Conservation (phyloP, 1,140 invertebrate genomes). For the Lasioglossum baleicum region DNA sequence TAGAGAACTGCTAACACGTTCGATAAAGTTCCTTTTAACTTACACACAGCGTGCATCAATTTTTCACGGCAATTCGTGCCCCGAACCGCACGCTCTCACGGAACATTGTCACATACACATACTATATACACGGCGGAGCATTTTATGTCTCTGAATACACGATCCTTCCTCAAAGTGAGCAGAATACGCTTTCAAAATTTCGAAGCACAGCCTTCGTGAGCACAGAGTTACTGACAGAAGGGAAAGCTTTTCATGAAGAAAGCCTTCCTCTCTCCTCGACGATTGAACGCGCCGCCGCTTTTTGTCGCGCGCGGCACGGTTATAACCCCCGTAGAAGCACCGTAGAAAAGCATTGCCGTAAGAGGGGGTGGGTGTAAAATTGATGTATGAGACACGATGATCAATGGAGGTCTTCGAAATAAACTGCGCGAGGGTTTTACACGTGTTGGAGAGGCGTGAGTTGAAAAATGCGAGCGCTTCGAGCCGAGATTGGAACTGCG, state of each 20-base stretch:
- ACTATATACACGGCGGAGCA: not conserved
- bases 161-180: constrained; percentile 8
- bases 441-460: not conserved
- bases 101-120: not conserved
- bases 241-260: constrained; percentile 29
- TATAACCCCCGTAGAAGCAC: constrained; percentile 16
- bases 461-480: not conserved
- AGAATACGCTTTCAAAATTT: not conserved
- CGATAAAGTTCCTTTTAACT: no score
- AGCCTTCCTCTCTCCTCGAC: constrained; percentile 6
- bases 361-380: constrained; percentile 31
- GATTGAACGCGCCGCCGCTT: constrained; percentile 30
- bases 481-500: not conserved
- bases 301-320: constrained; percentile 20
- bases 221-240: not conserved
- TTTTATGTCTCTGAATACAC: not conserved
- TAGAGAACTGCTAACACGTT: no score
- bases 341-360: constrained; percentile 13
- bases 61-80: no score
- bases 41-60: no score
- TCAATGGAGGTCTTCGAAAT: constrained; percentile 39
- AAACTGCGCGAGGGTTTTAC: constrained; percentile 7
- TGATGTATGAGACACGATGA: constrained; percentile 36
- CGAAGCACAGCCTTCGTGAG: not conserved
- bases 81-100: not conserved